Percentiles rank a stretch among this genome's conserved stretches.
Evolutionary conservation across 2,113 vertebrate genomes (phyloP).

Genomic region (Strix uralensis): DNA sequence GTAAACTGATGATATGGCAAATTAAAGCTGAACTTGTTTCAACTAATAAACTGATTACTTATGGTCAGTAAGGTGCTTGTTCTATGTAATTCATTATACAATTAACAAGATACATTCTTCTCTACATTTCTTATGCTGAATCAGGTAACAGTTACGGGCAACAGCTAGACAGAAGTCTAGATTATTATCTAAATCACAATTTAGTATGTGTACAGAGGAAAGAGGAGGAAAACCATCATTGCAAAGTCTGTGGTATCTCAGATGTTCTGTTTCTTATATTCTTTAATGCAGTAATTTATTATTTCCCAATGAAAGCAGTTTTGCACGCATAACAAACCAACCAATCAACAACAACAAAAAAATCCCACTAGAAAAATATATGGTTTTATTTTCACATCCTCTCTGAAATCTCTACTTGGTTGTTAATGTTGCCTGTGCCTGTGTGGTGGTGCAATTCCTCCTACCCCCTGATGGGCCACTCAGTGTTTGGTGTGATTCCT

Average conservation of each 20-base stretch:
- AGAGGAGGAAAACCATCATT: background rate
- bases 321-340: background rate
- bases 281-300: background rate
- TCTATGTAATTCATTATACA: background rate
- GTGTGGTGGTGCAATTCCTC: no score
- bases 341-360: background rate
- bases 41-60: background rate
- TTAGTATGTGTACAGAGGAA: background rate
- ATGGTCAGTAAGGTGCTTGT: background rate
- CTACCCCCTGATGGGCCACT: no score
- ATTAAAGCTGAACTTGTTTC: background rate
- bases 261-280: background rate
- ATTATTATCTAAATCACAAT: background rate
- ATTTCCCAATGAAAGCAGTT: background rate
- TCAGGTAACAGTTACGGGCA: background rate
- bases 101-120: background rate
- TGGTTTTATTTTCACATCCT: background rate
- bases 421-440: background rate
- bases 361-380: background rate
- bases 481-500: no score
- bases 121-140: background rate
- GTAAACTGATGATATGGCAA: background rate
- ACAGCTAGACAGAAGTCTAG: background rate
- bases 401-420: background rate
- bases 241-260: background rate